These are phyloP conservation scores for Meandrusa payeni DNA, from an alignment of 2,888 invertebrate genomes.

Conservation along the genomic window DNA sequence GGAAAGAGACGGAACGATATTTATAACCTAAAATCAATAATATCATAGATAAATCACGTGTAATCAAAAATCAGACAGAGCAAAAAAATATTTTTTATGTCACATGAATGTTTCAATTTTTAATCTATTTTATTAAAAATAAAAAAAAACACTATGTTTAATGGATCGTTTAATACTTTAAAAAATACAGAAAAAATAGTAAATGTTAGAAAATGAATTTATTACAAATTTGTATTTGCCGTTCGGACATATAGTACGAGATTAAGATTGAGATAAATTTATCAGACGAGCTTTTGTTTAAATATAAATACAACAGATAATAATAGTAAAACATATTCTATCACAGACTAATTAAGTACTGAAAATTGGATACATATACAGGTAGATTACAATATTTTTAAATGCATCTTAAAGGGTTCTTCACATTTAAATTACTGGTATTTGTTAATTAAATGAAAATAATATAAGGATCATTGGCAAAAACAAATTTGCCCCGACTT, in stretches of 20 bases:
- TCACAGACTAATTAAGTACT: constrained; percentile 72
- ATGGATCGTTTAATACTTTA: constrained; percentile 62
- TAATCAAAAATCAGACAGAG: too few relatives aligned
- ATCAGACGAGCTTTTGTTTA: constrained; percentile 27
- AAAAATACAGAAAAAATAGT: constrained; percentile 74
- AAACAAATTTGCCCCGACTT: constrained; percentile 6
- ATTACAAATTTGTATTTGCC: constrained; percentile 78
- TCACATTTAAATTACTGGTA: not conserved
- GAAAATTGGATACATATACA: constrained; percentile 31
- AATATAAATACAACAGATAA: constrained; percentile 23
- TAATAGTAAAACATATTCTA: constrained; percentile 49
- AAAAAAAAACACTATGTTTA: not conserved
- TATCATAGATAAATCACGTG: too few relatives aligned
- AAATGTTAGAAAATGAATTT: constrained; percentile 74
- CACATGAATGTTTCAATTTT: too few relatives aligned
- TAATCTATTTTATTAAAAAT: constrained; percentile 4
- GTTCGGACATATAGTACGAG: constrained; percentile 28
- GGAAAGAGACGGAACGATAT: too few relatives aligned
- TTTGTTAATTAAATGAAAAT: constrained; percentile 1
- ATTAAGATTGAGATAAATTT: constrained; percentile 13
- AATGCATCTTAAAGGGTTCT: constrained; percentile 10
- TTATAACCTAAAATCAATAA: too few relatives aligned
- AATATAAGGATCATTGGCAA: not conserved
- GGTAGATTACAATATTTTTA: constrained; percentile 21
- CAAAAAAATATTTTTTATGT: too few relatives aligned